phyloP scores from a whole-genome alignment of 2,797 vertebrate genomes.

The Monodelphis domestica region DNA sequence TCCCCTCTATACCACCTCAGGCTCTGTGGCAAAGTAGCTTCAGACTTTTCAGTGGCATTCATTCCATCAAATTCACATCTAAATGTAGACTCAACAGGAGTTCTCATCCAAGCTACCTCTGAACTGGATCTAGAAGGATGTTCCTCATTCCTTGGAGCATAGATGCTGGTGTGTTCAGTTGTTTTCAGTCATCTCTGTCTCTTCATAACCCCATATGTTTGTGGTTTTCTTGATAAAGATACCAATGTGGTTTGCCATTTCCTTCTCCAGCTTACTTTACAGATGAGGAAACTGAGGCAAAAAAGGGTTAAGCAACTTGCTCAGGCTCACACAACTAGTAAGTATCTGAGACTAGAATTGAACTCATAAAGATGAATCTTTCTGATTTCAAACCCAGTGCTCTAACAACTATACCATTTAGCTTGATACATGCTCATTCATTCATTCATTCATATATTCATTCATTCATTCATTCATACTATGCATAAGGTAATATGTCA shows the following conservation, averaged over 20 bases:
- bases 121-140: too few species aligned
- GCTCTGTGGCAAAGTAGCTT: background rate
- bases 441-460: background rate
- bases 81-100: background rate
- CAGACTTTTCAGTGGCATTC: background rate
- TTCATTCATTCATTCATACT: background rate
- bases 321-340: background rate
- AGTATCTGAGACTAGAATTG: conserved; percentile 6
- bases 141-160: background rate
- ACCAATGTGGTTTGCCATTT: background rate
- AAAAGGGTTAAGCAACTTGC: background rate
- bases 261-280: background rate
- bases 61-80: background rate
- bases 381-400: background rate
- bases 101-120: background rate
- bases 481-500: background rate
- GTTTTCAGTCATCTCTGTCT: background rate
- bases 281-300: conserved; percentile 15
- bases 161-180: background rate
- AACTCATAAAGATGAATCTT: background rate
- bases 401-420: background rate
- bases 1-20: background rate
- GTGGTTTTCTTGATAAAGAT: background rate
- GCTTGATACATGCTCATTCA: background rate
- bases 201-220: background rate